Evolutionary conservation across 30 jellyfish, hydroid and myxozoan species (phyloP), one percentile per base, ranked within the genome.

Genomic region (Pseudorhiza aurosa): DNA sequence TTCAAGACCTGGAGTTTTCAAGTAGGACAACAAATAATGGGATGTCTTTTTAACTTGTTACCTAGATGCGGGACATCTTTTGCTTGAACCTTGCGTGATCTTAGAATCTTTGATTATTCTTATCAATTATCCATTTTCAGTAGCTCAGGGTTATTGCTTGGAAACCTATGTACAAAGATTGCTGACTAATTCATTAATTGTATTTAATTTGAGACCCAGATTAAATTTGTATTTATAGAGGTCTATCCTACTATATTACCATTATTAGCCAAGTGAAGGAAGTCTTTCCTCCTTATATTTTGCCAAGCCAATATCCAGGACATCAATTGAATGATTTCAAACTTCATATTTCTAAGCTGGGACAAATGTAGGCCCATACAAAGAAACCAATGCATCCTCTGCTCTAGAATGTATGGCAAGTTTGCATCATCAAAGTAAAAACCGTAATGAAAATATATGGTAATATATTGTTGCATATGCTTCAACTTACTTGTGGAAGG

Each of bases 1-100:
- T 30, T 36, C 82, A 75, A 75, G 57, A 21, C 56, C 56, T 30
- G 82, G 82, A 26, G 35, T 36, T 27, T 55, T 32, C 11, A 55
- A 3, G 25, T 21, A 25, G 7, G 55, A 14, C 55, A 75, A 40
- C n/a, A 55, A 58, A 1, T 35, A 3, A n/a, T 58, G 83, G 17
- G 58, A 15, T 32, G 65, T 25, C 68, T 21, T 42, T 58, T 75
- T 18, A 72, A 33, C 44, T 72, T 75, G 82, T 55, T 39, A 5
- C 70, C 85, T 11, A 75, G 82, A 58, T 58, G 82, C 29, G 57
- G 17, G 15, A 75, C 29, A 22, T 75, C 82, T 19, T 75, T 59
- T 33, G 37, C 26, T 39, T 75, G 88, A 17, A 53, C 71, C 39
- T 56, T 21, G 59, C n/a, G 42, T 39, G 57, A 43, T 1, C 24